Base-by-base conservation (phyloP, 2,113 vertebrate species). In the Zosterops lateralis region DNA sequence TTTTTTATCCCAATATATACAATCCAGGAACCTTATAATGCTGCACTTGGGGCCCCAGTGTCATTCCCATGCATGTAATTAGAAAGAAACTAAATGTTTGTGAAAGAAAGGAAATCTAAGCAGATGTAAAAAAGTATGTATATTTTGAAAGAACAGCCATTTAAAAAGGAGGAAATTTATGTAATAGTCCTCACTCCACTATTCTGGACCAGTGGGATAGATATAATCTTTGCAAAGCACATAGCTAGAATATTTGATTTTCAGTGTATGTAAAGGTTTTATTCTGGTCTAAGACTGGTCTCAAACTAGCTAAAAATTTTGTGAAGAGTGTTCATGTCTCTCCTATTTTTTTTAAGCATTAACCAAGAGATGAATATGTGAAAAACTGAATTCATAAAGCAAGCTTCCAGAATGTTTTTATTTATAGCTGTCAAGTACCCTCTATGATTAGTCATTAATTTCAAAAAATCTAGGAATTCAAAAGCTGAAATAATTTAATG, bases 11-110 rank as follows among this genome's bases (percentile, higher is more conserved):
- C 4, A 71, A 32, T 26, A 25, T 3, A 51, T 28, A 18, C 4
- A 62, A 31, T 28, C 17, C 48, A 57, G 11, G 28, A 72, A 58
- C 4, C 3, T 14, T 50, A 5, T 7, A 42, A 18, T 25, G 26
- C 3, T 13, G 21, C 9, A 40, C 1, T 36, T 53, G 61, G 16
- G 20, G 5, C 1, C 7, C 4, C 4, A 7, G 4, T 28, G 38
- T 29, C 12, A 73, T 65, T 73, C 11, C 5, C 51, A 6, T 36
- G 1, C 9, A 12, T n/a, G 8, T 10, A 68, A 60, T 50, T 25
- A 65, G 7, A 81, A 81, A 53, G 11, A 84, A 89, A 64, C 1
- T 4, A 70, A 57, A 79, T 7, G 11, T n/a, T 14, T 50, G 2
- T 45, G 36, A 76, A 88, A 71, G 8, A 54, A 78, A 68, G 3